Base-by-base conservation (phyloP, 2,797 vertebrate species). In the Microchirus variegatus region DNA sequence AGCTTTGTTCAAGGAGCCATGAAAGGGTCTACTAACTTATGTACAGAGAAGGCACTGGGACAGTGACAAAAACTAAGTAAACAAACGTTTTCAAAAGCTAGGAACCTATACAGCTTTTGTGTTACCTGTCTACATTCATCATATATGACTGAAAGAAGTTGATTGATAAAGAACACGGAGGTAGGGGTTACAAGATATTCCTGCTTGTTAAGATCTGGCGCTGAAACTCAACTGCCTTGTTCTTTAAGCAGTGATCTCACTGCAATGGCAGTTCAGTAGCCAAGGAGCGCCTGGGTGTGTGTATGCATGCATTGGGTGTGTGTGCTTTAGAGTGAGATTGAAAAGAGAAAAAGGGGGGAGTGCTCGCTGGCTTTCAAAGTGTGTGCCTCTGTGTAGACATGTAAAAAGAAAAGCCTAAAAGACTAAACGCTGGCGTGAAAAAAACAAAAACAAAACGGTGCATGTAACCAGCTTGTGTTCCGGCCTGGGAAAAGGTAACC, bases 241-340 rank as follows among this genome's bases (percentile, higher is more conserved):
- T 86, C 76, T 82, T 66, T n/a, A 71, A 79, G 66, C n/a, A 50
- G 76, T 91, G 88, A 92, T 89, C 91, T 92, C 90, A 91, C 79
- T 83, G 76, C 85, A 84, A 82, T 75, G 87, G 89, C 82, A 92
- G 88, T 88, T 88, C 59, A 86, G 88, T 89, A 82, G 81, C 77
- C 82, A 89, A 77, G 80, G 87, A 90, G 83, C 85, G 74, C 62
- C 59, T 67, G 85, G 78, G 80, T 79, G 82, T 84, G 79, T 65
- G 67, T 79, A 71, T 57, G 74, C 67, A 74, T 75, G 74, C 54
- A 50, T 72, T 31, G 58, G 52, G 38, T 22, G 56, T 63, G 70
- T 47, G 18, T 53, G 47, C 47, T 17, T 42, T 10, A 17, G 43
- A 15, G 48, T 14, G 47, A 7, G 46, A 31, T 13, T 5, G 53